Percentiles rank a stretch among this genome's conserved stretches.
These are phyloP conservation scores for Python bivittatus DNA, from an alignment of 2,113 vertebrate species.

Conservation along the genomic window DNA sequence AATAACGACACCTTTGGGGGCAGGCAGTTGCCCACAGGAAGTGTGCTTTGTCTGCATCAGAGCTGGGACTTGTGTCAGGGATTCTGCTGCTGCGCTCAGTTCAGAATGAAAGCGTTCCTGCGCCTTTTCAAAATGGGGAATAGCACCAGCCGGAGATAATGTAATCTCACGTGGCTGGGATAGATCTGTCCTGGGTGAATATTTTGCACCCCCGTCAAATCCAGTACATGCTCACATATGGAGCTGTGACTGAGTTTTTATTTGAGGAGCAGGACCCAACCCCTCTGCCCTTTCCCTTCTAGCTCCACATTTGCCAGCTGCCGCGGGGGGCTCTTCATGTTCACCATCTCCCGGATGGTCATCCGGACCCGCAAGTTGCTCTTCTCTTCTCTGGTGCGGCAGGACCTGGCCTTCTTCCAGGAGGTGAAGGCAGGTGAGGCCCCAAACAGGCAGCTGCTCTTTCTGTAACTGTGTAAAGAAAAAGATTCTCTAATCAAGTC, in stretches of 20 bases:
- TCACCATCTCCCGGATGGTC: slow-evolving; percentile 48
- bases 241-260: background rate
- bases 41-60: background rate
- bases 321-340: slow-evolving; percentile 52
- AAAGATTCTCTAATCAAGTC: background rate
- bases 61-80: background rate
- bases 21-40: background rate
- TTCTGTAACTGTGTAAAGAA: background rate
- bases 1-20: background rate
- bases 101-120: background rate
- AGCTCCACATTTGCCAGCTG: slow-evolving; percentile 63
- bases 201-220: background rate
- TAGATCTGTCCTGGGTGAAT: background rate
- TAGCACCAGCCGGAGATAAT: background rate
- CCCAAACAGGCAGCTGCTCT: background rate
- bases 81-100: background rate
- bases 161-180: background rate
- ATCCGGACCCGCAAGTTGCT: slow-evolving; percentile 49
- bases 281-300: background rate
- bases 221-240: background rate
- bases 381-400: slow-evolving; percentile 64
- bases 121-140: background rate
- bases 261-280: background rate
- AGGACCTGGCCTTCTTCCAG: slow-evolving; percentile 72
- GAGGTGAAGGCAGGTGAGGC: slow-evolving; percentile 61